Percentiles rank a stretch among this genome's conserved stretches.
Conservation (phyloP, 2,888 invertebrate genomes). For the Eupithecia exiguata region DNA sequence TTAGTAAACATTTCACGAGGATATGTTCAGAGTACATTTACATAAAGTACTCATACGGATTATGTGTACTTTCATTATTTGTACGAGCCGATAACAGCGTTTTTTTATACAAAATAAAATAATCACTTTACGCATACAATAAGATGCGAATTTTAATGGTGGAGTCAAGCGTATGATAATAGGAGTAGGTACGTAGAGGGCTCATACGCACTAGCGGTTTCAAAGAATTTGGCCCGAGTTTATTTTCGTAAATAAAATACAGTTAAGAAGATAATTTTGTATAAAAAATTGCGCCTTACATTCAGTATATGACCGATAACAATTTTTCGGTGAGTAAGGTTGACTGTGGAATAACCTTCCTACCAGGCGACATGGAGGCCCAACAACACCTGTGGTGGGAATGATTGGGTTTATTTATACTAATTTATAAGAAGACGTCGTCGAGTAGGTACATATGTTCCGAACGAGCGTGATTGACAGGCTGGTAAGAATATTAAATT, state of each 20-base stretch:
- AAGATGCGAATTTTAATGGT: not conserved
- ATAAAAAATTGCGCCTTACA: too few species aligned
- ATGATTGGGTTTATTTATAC: too few species aligned
- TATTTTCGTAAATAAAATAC: not conserved
- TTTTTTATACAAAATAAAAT: not conserved
- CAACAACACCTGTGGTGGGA: too few species aligned
- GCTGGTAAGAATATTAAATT: too few species aligned
- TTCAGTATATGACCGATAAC: not conserved
- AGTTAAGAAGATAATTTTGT: not conserved
- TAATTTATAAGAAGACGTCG: too few species aligned
- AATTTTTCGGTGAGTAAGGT: too few species aligned
- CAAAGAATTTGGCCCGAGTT: not conserved
- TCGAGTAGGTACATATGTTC: too few species aligned
- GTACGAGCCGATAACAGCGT: not conserved
- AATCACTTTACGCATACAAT: not conserved
- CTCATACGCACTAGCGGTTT: not conserved
- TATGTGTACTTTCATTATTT: not conserved
- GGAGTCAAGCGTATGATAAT: not conserved
- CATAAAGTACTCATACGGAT: constrained; percentile 16
- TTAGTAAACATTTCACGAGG: constrained; percentile 25
- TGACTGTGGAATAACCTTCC: too few species aligned
- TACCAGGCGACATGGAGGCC: too few species aligned
- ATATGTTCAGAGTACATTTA: constrained; percentile 26
- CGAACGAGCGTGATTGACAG: too few species aligned
- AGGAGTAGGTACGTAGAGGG: not conserved